Evolutionary conservation across 2,797 vertebrate genomes (phyloP).

Genomic region (Percopsis omiscomaycus): DNA sequence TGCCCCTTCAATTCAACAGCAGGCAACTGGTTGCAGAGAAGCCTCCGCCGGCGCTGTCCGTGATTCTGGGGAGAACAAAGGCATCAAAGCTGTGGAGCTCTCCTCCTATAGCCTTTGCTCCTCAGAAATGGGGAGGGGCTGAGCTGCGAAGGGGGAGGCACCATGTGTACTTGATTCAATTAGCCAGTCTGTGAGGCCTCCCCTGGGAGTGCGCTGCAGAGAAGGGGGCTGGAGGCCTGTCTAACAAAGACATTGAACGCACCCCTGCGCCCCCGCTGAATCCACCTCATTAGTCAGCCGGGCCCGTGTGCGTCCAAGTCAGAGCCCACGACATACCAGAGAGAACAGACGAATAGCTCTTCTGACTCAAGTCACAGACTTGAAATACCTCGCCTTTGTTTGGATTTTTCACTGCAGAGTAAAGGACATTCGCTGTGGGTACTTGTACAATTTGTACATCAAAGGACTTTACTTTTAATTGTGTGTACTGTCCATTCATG

Average conservation of each 20-base stretch:
- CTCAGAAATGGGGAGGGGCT: conserved; percentile 53
- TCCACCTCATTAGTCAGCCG: conserved; percentile 82
- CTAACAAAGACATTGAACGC: conserved; percentile 85
- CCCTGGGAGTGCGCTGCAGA: conserved; percentile 76
- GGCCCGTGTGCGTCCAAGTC: conserved; percentile 72
- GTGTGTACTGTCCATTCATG: background rate
- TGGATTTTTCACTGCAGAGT: conserved; percentile 15
- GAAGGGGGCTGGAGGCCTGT: conserved; percentile 74
- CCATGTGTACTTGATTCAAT: conserved; percentile 90
- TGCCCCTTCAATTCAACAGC: conserved; percentile 53
- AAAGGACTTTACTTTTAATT: background rate
- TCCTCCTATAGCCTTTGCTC: conserved; percentile 41
- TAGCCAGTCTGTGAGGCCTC: conserved; percentile 84
- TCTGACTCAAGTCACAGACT: conserved; percentile 9
- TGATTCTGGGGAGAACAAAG: conserved; percentile 73
- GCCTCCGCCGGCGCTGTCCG: conserved; percentile 66
- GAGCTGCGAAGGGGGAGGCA: conserved; percentile 64
- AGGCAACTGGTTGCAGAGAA: conserved; percentile 67
- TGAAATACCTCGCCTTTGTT: conserved; percentile 12
- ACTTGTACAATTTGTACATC: background rate
- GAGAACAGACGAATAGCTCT: conserved; percentile 30
- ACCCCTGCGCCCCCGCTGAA: conserved; percentile 67
- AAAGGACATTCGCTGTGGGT: conserved; percentile 18
- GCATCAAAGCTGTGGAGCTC: conserved; percentile 64
- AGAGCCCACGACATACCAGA: conserved; percentile 29